Evolutionary conservation across 2,888 invertebrate genomes (phyloP).

Genomic region (Holacanthella duospinosa): DNA sequence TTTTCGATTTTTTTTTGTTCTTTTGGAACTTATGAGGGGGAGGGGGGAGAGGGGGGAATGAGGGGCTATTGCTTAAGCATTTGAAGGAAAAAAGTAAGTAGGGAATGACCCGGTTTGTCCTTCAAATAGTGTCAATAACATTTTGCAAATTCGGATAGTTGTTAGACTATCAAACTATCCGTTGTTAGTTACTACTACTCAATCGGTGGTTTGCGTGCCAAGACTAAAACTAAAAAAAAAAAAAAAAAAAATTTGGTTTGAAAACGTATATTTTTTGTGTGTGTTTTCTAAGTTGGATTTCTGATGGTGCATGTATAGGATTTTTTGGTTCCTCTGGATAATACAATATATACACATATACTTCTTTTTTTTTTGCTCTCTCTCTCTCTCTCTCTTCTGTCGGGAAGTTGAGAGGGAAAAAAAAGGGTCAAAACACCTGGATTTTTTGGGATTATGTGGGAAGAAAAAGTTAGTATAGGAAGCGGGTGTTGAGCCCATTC

Average conservation of each 20-base stretch:
- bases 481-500: slow-evolving; percentile 2
- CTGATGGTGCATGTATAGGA: neutral
- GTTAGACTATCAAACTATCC: too few species aligned
- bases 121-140: neutral
- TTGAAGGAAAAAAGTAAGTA: neutral
- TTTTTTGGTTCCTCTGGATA: slow-evolving; percentile 1
- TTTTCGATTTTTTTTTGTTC: neutral
- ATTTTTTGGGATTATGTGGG: neutral
- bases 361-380: neutral
- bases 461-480: neutral
- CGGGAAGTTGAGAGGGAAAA: neutral
- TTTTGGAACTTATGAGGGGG: neutral
- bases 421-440: slow-evolving; percentile 6
- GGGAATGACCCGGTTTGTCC: neutral
- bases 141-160: neutral
- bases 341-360: too few species aligned
- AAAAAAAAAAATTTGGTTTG: too few species aligned
- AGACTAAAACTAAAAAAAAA: too few species aligned
- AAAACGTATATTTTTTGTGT: too few species aligned
- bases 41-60: neutral
- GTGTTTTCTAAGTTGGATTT: neutral
- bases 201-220: slow-evolving; percentile 3
- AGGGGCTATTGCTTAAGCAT: too few species aligned
- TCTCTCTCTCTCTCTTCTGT: neutral
- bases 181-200: too few species aligned